Percentiles rank a stretch among this genome's conserved stretches.
phyloP scores from a whole-genome alignment of 2,888 invertebrate genomes.

The Limenitis arthemis region DNA sequence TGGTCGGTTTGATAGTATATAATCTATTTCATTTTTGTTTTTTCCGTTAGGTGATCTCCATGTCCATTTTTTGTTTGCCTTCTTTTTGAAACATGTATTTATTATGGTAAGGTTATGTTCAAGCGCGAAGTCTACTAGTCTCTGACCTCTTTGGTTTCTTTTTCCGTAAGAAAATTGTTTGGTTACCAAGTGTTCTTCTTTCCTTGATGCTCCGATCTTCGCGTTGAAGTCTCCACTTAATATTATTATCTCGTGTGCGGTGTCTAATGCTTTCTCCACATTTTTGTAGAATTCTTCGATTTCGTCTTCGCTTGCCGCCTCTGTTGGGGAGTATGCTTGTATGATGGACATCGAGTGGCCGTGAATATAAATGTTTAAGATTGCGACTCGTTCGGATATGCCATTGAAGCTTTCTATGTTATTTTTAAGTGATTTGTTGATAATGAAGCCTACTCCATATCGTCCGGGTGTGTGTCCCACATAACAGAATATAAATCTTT shows the following conservation, averaged over 20 bases:
- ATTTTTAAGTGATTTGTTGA: constrained; percentile 10
- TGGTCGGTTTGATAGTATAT: constrained; percentile 9
- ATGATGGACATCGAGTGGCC: neutral
- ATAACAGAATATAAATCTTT: neutral
- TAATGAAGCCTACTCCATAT: constrained; percentile 6
- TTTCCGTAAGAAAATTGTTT: constrained; percentile 17
- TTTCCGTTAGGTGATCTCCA: constrained; percentile 20
- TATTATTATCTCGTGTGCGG: constrained; percentile 6
- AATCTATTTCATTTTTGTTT: constrained; percentile 14
- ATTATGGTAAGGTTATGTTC: constrained; percentile 26
- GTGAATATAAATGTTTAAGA: constrained; percentile 7
- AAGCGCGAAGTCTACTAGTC: constrained; percentile 23
- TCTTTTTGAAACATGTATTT: constrained; percentile 23
- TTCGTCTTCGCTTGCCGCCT: constrained; percentile 14
- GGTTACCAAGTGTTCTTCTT: neutral
- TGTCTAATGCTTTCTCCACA: constrained; percentile 14
- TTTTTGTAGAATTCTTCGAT: constrained; percentile 18
- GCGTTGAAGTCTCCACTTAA: constrained; percentile 14
- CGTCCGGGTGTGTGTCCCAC: neutral
- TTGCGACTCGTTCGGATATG: constrained; percentile 12
- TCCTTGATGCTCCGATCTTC: constrained; percentile 20
- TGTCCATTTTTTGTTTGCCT: constrained; percentile 22
- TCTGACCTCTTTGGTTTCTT: constrained; percentile 27
- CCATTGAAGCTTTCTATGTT: constrained; percentile 13
- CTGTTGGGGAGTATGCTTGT: constrained; percentile 25